Evolutionary conservation across 2,888 invertebrate genomes (phyloP).

Genomic region (Hydroisotoma schaefferi): DNA sequence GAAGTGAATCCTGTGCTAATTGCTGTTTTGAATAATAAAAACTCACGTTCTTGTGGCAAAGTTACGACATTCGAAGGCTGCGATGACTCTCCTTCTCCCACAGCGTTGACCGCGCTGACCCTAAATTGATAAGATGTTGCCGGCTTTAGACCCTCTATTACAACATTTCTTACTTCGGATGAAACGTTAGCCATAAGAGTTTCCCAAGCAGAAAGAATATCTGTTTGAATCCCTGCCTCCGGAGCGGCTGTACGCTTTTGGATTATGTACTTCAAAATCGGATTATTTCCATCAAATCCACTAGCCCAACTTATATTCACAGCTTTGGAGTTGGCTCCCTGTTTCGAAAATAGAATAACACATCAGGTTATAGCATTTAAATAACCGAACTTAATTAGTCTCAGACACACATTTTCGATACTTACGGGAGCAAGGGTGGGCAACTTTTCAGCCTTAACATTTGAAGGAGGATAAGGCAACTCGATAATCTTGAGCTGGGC

Average conservation of each 20-base stretch:
- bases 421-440: constrained; percentile 55
- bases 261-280: constrained; percentile 85
- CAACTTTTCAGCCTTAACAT: constrained; percentile 66
- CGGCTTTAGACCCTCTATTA: constrained; percentile 82
- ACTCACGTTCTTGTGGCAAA: constrained; percentile 91
- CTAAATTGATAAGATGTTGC: constrained; percentile 95
- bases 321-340: constrained; percentile 57
- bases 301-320: constrained; percentile 93
- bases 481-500: constrained; percentile 87
- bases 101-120: constrained; percentile 92
- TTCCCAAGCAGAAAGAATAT: constrained; percentile 61
- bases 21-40: not conserved
- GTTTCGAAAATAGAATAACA: no score
- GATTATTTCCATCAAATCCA: constrained; percentile 96
- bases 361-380: not conserved
- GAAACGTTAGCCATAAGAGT: constrained; percentile 83
- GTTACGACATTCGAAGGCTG: constrained; percentile 83
- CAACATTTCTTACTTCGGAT: constrained; percentile 70
- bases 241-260: constrained; percentile 83
- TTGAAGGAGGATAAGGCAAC: constrained; percentile 87
- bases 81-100: constrained; percentile 90
- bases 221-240: constrained; percentile 35
- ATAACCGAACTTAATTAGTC: not conserved
- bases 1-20: not conserved
- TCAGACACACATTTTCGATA: not conserved